Conservation (phyloP, 1,140 invertebrate genomes). For the Brachionus koreanus region DNA sequence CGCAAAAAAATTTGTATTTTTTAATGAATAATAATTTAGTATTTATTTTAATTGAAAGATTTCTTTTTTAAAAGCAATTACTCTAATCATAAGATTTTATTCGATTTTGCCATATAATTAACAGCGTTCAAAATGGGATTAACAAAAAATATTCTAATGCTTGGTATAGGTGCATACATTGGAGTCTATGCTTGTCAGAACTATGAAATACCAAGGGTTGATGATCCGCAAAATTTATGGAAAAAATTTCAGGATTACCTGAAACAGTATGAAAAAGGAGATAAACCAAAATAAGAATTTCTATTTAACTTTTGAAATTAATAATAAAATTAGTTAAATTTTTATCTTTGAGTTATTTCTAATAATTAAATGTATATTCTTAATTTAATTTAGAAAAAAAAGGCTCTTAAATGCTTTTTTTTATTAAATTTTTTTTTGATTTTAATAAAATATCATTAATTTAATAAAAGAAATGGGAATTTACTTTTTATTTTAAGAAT, state of each 20-base stretch:
- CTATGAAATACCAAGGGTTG: conserved; percentile 33
- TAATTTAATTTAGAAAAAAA: not conserved
- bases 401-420: conserved; percentile 27
- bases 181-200: conserved; percentile 37
- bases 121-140: conserved; percentile 12
- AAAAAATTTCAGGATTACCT: conserved; percentile 26
- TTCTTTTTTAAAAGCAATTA: not conserved
- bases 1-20: not conserved
- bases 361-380: not conserved
- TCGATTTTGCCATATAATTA: not conserved
- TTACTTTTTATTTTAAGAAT: not conserved
- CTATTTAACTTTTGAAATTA: not conserved
- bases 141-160: not conserved
- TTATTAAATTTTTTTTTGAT: not conserved
- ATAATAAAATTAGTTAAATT: not conserved
- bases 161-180: conserved; percentile 1
- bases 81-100: not conserved
- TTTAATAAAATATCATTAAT: not conserved
- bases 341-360: not conserved
- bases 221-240: conserved; percentile 18
- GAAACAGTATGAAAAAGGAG: conserved; percentile 10
- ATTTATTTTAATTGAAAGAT: not conserved
- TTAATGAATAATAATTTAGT: not conserved
- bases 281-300: conserved; percentile 1
- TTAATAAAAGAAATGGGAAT: not conserved